Conservation (phyloP, 2,888 invertebrate species). For the Drosophila melanosoma region DNA sequence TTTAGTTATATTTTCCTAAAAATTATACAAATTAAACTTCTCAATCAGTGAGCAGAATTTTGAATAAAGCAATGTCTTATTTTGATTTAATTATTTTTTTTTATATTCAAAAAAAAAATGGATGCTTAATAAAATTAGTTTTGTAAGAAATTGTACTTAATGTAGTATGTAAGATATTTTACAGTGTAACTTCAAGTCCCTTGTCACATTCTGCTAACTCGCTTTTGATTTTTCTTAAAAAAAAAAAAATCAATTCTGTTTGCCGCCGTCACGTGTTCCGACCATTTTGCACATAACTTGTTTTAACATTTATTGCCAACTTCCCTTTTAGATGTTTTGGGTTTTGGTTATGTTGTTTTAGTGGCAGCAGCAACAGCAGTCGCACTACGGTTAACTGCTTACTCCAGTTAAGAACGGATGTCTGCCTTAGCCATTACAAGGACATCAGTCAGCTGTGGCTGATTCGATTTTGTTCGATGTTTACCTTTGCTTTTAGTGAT, state of each 20-base stretch:
- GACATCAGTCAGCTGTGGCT: conserved; percentile 62
- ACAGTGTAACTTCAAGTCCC: neutral
- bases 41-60: neutral
- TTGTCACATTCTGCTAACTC: neutral
- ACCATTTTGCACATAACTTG: conserved; percentile 77
- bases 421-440: conserved; percentile 17
- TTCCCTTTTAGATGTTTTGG: conserved; percentile 59
- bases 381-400: conserved; percentile 62
- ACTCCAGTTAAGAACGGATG: neutral
- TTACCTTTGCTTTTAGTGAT: conserved; percentile 79
- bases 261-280: conserved; percentile 65
- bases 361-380: conserved; percentile 24
- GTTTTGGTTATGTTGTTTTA: conserved; percentile 38
- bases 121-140: no score
- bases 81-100: neutral
- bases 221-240: conserved; percentile 12
- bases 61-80: neutral
- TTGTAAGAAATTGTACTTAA: neutral
- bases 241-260: neutral
- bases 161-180: no score
- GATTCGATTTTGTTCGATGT: conserved; percentile 71
- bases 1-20: neutral
- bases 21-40: neutral
- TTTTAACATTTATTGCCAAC: conserved; percentile 77
- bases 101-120: neutral